Conservation (phyloP, 2,797 vertebrate species). For the Anolis apletophallus region DNA sequence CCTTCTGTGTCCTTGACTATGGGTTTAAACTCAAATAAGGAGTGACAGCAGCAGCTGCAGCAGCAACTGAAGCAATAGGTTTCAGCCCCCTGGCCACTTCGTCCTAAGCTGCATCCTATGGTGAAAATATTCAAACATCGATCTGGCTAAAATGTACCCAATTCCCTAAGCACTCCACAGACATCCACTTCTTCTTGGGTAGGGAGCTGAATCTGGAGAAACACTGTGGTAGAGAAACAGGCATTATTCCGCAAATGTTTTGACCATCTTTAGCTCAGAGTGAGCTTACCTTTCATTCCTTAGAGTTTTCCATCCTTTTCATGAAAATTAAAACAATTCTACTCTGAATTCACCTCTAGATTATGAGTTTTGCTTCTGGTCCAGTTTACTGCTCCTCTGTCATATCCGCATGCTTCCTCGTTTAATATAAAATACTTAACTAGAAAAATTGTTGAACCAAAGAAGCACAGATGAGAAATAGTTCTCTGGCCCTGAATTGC, state of each 20-base stretch:
- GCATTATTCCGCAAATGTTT: neutral
- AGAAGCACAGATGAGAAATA: slow-evolving; percentile 41
- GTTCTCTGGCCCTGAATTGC: slow-evolving; percentile 33
- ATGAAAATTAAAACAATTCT: slow-evolving; percentile 47
- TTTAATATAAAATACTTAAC: slow-evolving; percentile 36
- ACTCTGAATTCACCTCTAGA: slow-evolving; percentile 37
- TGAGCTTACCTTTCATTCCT: slow-evolving; percentile 17
- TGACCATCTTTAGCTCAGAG: neutral
- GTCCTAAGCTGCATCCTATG: neutral
- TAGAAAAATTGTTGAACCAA: slow-evolving; percentile 41
- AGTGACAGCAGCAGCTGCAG: neutral
- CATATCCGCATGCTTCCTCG: neutral
- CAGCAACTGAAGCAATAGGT: neutral
- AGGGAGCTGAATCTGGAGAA: neutral
- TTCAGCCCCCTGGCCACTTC: neutral
- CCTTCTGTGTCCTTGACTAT: neutral
- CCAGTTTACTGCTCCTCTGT: slow-evolving; percentile 38
- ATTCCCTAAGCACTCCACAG: neutral
- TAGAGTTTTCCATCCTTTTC: slow-evolving; percentile 29
- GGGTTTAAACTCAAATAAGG: neutral
- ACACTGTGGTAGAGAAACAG: neutral
- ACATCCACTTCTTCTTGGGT: neutral
- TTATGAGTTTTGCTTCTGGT: slow-evolving; percentile 34
- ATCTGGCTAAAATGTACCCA: neutral
- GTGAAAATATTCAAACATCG: neutral